Evolutionary conservation across 2,888 invertebrate genomes (phyloP).

Genomic region (Agrochola circellaris): DNA sequence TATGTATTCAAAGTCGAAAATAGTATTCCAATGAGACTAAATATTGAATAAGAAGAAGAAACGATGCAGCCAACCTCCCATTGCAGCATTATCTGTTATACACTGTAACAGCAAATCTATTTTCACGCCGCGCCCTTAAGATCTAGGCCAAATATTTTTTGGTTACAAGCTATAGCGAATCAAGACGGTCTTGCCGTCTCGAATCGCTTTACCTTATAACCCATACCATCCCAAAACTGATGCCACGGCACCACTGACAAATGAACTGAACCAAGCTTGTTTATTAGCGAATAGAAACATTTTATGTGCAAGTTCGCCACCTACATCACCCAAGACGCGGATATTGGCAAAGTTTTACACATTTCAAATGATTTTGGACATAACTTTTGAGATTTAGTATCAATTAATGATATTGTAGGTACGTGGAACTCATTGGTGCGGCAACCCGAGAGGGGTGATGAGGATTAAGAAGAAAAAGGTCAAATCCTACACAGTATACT

Average conservation of each 20-base stretch:
- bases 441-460: background rate
- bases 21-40: background rate
- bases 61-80: background rate
- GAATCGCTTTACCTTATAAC: slow-evolving; percentile 51
- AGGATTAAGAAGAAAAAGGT: background rate
- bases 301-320: slow-evolving; percentile 72
- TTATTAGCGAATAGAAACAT: slow-evolving; percentile 80
- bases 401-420: slow-evolving; percentile 23
- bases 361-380: slow-evolving; percentile 50
- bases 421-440: background rate
- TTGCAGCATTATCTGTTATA: background rate
- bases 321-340: slow-evolving; percentile 56
- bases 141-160: too few relatives aligned
- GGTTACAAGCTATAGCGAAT: too few relatives aligned
- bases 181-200: too few relatives aligned
- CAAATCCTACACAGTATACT: background rate
- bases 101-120: too few relatives aligned
- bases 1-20: background rate
- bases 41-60: background rate
- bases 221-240: slow-evolving; percentile 63
- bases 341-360: slow-evolving; percentile 59
- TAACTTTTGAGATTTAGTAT: slow-evolving; percentile 45
- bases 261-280: slow-evolving; percentile 81
- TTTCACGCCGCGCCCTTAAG: too few relatives aligned
- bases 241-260: slow-evolving; percentile 80